A percentile compares a stretch with the other conserved stretches of the same genome.
These are phyloP conservation scores for Doris montereyensis DNA, from an alignment of 2,888 invertebrate species.

Conservation along the genomic window DNA sequence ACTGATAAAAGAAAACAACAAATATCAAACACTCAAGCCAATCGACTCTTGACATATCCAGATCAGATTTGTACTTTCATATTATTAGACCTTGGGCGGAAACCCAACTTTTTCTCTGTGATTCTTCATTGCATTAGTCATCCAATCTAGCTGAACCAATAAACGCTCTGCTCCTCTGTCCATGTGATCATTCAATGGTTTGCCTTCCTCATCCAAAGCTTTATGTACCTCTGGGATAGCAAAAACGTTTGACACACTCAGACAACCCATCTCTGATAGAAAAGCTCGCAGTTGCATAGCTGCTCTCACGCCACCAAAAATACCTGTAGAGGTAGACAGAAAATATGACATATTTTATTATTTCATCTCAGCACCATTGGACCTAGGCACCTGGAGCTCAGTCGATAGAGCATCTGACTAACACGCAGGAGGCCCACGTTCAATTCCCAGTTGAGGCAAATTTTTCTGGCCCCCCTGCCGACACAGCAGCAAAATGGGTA, in stretches of 20 bases:
- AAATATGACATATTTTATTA: background rate
- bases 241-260: constrained; percentile 71
- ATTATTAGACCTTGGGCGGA: too few species aligned
- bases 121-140: constrained; percentile 69
- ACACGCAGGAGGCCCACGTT: too few species aligned
- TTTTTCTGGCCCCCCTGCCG: too few species aligned
- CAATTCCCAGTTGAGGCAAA: too few species aligned
- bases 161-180: constrained; percentile 56
- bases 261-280: constrained; percentile 70
- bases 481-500: too few species aligned
- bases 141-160: constrained; percentile 72
- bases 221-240: constrained; percentile 68
- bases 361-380: too few species aligned
- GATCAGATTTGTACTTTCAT: too few species aligned
- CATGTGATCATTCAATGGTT: constrained; percentile 62
- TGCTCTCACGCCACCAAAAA: constrained; percentile 70
- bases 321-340: constrained; percentile 55
- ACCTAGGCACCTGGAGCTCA: too few species aligned
- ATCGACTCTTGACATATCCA: too few species aligned
- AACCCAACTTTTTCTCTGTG: constrained; percentile 45
- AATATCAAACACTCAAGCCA: too few species aligned
- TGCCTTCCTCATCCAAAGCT: constrained; percentile 66
- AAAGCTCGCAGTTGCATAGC: constrained; percentile 69
- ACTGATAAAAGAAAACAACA: too few species aligned
- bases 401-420: too few species aligned